Evolutionary conservation across 1,140 invertebrate species (phyloP).

Genomic region (Mya arenaria): DNA sequence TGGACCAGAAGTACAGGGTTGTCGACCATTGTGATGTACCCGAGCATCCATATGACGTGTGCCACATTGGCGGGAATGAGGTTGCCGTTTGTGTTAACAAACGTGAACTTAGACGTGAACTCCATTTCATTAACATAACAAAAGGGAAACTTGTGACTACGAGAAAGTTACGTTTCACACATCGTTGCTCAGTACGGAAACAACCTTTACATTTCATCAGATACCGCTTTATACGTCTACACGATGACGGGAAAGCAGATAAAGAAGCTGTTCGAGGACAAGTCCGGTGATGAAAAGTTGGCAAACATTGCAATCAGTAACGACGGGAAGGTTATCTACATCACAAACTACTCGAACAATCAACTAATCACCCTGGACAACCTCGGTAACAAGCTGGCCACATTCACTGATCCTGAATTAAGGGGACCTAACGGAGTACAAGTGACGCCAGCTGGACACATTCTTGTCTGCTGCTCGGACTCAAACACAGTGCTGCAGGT

Average conservation of each 20-base stretch:
- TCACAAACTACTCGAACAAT: background rate
- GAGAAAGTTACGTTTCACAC: background rate
- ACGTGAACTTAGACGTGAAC: too few species aligned
- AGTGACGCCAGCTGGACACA: background rate
- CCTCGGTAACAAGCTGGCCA: background rate
- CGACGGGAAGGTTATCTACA: background rate
- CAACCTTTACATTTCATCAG: background rate
- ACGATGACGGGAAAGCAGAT: background rate
- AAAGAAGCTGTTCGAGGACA: background rate
- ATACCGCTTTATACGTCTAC: background rate
- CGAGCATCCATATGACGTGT: background rate
- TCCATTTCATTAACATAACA: background rate
- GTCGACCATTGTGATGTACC: background rate
- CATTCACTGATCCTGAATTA: background rate
- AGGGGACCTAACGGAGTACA: background rate
- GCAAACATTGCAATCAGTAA: background rate
- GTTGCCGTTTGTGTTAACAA: background rate
- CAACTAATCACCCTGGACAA: background rate
- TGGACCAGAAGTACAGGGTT: background rate
- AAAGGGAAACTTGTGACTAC: background rate
- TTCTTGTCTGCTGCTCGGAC: background rate
- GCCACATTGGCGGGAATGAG: background rate
- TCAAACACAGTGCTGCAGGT: background rate
- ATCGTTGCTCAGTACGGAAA: background rate
- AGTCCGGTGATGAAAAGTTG: background rate